Base-by-base conservation (phyloP, 2,113 vertebrate genomes). In the Smithornis capensis region DNA sequence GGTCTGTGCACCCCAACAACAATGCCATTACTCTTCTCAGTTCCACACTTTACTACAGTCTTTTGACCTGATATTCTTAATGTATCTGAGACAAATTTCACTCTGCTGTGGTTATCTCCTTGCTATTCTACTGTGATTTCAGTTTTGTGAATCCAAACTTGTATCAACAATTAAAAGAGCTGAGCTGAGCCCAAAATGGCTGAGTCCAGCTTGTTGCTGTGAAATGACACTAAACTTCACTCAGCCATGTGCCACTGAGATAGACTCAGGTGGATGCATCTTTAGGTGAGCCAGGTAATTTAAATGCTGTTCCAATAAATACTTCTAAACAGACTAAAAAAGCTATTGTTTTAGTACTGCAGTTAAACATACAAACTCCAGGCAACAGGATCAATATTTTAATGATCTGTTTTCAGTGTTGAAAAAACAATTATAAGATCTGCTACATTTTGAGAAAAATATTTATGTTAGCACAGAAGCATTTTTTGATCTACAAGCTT, bases 401-500 rank as follows among this genome's bases (percentile, higher is more conserved):
- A 96, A 78, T 59, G 78, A 67, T 92, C 75, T 95, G 80, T 83
- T 96, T 89, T 94, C 70, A 91, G 45, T 57, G 47, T 55, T 93
- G 78, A 85, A 92, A 95, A 92, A 56, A 28, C 13, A 5, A 69
- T 59, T 19, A 33, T 25, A 64, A 9, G 55, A 95, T 89, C 69
- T 95, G 59, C 55, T 79, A 87, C n/a, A 96, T 88, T 95, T 94
- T 89, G 81, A 73, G 63, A 91, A 95, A 95, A 95, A 79, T 90
- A 81, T 94, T 89, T 69, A 38, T 25, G 17, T 45, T 89, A 75
- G 13, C n/a, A 91, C 49, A 75, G 44, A 84, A 91, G 49, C 1
- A 31, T 56, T 74, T 94, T 80, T 62, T 84, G 22, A 78, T n/a
- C 52, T 68, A 64, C 35, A 63, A 74, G 19, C 17, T 68, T 53